Evolutionary conservation across 2,888 invertebrate genomes (phyloP).

Genomic region (Pyrgus malvae): DNA sequence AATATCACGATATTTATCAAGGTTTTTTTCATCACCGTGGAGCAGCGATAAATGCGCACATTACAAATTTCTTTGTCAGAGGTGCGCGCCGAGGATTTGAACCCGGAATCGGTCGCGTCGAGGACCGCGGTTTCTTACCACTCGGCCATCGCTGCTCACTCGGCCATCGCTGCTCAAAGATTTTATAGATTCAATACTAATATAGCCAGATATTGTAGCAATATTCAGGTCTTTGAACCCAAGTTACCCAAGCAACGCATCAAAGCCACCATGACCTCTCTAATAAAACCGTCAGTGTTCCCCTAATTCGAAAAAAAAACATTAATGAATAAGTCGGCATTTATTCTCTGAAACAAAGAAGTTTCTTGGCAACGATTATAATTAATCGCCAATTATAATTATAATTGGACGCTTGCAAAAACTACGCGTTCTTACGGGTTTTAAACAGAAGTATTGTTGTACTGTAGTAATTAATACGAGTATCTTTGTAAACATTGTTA

Average conservation of each 20-base stretch:
- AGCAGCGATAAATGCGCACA: no score
- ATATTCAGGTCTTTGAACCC: no score
- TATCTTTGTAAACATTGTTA: constrained; percentile 16
- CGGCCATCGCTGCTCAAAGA: no score
- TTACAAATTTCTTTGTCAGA: no score
- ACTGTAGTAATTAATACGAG: constrained; percentile 3
- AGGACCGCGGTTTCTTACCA: no score
- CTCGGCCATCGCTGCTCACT: no score
- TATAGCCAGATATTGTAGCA: no score
- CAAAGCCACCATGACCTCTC: not conserved
- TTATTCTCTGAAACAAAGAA: constrained; percentile 19
- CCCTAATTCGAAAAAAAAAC: constrained; percentile 11
- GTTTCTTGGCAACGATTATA: constrained; percentile 20
- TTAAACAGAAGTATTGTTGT: constrained; percentile 11
- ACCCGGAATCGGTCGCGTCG: no score
- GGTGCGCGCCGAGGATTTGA: no score
- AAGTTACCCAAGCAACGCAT: not conserved
- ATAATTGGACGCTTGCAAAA: constrained; percentile 15
- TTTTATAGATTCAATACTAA: no score
- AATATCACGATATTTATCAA: no score
- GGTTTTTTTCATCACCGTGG: no score
- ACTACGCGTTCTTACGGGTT: constrained; percentile 13
- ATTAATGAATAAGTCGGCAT: constrained; percentile 7
- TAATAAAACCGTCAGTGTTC: not conserved
- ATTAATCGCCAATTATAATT: constrained; percentile 20